Conservation (phyloP, 2,888 invertebrate genomes). For the Sarcophaga variegata region DNA sequence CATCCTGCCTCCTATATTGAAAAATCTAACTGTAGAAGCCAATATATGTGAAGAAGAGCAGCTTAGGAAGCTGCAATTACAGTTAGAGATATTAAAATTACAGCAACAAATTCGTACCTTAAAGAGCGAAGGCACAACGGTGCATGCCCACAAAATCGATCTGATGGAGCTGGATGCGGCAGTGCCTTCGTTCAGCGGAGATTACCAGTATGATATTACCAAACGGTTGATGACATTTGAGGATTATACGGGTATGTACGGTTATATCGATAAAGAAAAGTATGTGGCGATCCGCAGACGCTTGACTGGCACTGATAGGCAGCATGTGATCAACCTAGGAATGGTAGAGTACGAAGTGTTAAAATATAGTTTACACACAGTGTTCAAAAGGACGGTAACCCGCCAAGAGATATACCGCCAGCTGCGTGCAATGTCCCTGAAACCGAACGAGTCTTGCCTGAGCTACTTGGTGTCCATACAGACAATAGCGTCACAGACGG, state of each 20-base stretch:
- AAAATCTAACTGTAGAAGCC: no score
- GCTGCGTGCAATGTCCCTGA: conserved; percentile 23
- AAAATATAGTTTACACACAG: conserved; percentile 31
- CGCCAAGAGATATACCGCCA: conserved; percentile 53
- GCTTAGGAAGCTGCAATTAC: no score
- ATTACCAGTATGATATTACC: conserved; percentile 6
- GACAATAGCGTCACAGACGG: background rate
- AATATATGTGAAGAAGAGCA: no score
- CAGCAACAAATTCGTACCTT: no score
- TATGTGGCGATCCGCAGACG: conserved; percentile 15
- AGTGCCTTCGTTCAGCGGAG: no score
- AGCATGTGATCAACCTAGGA: conserved; percentile 19
- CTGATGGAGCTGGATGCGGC: conserved; percentile 17
- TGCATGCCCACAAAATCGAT: background rate
- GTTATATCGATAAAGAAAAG: conserved; percentile 35
- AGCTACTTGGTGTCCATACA: conserved; percentile 50
- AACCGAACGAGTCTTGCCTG: conserved; percentile 31
- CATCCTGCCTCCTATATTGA: no score
- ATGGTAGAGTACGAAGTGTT: conserved; percentile 36
- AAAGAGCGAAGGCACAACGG: no score
- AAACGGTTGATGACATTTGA: conserved; percentile 54
- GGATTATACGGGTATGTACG: conserved; percentile 36
- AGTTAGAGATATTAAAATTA: no score
- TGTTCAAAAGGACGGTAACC: conserved; percentile 42
- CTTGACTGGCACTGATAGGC: conserved; percentile 11